Percentiles rank a stretch among this genome's conserved stretches.
Evolutionary conservation across 1,140 invertebrate species (phyloP).

Genomic region (Drosophila ercepeae): DNA sequence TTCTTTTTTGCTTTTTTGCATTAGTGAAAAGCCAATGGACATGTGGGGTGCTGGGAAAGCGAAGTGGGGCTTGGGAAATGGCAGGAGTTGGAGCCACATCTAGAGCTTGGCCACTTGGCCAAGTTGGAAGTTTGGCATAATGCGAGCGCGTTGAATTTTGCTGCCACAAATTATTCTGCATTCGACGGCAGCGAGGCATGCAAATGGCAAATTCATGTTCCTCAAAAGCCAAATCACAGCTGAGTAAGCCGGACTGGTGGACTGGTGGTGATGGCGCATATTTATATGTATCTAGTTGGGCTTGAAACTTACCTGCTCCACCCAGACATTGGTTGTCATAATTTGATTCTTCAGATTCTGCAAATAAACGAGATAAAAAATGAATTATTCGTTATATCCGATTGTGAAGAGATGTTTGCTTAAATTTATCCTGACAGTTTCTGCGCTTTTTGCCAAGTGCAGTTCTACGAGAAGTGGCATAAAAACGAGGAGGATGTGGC

Average conservation of each 20-base stretch:
- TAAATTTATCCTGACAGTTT: slow-evolving; percentile 38
- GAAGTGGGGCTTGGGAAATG: slow-evolving; percentile 18
- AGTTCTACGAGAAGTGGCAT: slow-evolving; percentile 3
- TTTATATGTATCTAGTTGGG: background rate
- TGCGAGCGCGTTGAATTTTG: slow-evolving; percentile 45
- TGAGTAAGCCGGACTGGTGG: slow-evolving; percentile 15
- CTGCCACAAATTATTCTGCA: slow-evolving; percentile 55
- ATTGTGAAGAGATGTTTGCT: slow-evolving; percentile 34
- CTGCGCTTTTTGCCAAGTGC: slow-evolving; percentile 7
- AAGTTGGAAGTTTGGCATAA: slow-evolving; percentile 59
- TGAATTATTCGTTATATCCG: slow-evolving; percentile 42
- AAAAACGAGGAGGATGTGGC: background rate
- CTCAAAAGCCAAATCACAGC: slow-evolving; percentile 40
- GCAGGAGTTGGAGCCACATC: background rate
- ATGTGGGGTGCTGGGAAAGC: slow-evolving; percentile 41
- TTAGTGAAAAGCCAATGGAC: slow-evolving; percentile 67
- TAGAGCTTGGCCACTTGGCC: slow-evolving; percentile 34
- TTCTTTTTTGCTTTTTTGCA: slow-evolving; percentile 27
- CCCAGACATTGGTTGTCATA: slow-evolving; percentile 98
- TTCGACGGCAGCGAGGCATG: slow-evolving; percentile 58
- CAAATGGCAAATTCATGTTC: slow-evolving; percentile 77
- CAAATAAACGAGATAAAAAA: slow-evolving; percentile 84
- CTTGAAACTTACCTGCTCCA: slow-evolving; percentile 92
- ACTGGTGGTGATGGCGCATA: no score
- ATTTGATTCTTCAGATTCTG: slow-evolving; percentile 98